phyloP scores from a whole-genome alignment of 1,140 invertebrate genomes.

The Globodera ellingtonae region DNA sequence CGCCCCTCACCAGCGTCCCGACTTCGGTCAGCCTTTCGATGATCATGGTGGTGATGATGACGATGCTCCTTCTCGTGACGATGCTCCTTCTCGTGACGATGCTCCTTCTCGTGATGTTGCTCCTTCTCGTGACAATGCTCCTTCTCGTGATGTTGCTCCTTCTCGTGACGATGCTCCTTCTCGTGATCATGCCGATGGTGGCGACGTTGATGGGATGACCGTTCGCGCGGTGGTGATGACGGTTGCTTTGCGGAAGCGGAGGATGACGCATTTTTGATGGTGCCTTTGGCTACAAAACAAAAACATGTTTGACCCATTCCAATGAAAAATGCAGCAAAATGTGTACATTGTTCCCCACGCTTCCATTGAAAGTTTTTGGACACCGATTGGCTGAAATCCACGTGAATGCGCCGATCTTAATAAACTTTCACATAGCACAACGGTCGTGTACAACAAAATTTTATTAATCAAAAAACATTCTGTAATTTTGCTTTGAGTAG shows the following conservation, averaged over 20 bases:
- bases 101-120: too few species aligned
- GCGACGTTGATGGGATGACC: neutral
- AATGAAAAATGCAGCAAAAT: neutral
- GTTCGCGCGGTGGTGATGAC: neutral
- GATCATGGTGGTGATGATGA: neutral
- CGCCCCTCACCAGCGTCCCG: neutral
- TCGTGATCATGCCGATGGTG: neutral
- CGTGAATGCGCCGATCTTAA: constrained; percentile 85
- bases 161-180: neutral
- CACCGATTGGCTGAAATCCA: constrained; percentile 98
- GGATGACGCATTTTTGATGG: neutral
- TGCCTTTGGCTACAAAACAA: neutral
- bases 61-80: too few species aligned
- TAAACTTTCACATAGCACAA: neutral
- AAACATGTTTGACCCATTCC: neutral
- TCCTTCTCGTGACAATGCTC: neutral
- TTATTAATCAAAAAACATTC: too few species aligned
- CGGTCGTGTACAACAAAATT: too few species aligned
- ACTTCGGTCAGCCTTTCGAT: neutral
- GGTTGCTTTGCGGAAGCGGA: neutral
- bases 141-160: too few species aligned
- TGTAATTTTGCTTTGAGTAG: neutral
- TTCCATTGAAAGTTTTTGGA: constrained; percentile 64
- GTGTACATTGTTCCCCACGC: constrained; percentile 27
- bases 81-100: neutral